These are phyloP conservation scores for Galaxea fascicularis DNA, from an alignment of 92 coral and sea anemone species.

Conservation along the genomic window DNA sequence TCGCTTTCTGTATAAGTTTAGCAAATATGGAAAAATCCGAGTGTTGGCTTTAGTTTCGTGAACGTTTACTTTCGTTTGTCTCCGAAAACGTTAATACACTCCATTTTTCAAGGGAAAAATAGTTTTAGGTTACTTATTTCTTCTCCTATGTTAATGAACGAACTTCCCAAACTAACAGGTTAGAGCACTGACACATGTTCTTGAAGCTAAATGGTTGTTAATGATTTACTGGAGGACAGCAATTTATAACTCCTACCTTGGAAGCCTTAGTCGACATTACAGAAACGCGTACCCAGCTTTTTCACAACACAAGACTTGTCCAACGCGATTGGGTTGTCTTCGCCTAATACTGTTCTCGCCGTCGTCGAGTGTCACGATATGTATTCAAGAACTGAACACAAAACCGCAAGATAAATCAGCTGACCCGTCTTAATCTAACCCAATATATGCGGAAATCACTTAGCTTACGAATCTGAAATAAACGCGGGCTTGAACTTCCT, in stretches of 20 bases:
- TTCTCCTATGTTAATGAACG: neutral
- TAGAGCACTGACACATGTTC: neutral
- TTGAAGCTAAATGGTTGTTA: slow-evolving; percentile 1
- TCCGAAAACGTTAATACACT: neutral
- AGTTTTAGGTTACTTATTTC: neutral
- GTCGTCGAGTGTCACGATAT: neutral
- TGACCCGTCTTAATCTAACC: slow-evolving; percentile 18
- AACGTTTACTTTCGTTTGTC: neutral
- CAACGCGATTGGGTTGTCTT: neutral
- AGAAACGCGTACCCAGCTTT: neutral
- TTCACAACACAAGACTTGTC: neutral
- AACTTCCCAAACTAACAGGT: neutral
- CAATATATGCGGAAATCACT: neutral
- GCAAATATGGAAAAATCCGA: no score
- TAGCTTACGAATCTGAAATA: neutral
- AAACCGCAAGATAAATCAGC: neutral
- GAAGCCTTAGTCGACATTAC: slow-evolving; percentile 10
- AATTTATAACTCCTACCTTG: slow-evolving; percentile 25
- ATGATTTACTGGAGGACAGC: neutral
- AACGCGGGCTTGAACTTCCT: neutral
- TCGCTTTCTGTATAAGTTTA: no score
- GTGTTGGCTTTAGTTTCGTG: no score
- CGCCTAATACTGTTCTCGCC: neutral
- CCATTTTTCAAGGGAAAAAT: neutral
- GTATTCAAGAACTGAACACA: neutral